These are phyloP conservation scores for Phrixothrix hirtus DNA, from an alignment of 2,888 invertebrate genomes.

Conservation along the genomic window DNA sequence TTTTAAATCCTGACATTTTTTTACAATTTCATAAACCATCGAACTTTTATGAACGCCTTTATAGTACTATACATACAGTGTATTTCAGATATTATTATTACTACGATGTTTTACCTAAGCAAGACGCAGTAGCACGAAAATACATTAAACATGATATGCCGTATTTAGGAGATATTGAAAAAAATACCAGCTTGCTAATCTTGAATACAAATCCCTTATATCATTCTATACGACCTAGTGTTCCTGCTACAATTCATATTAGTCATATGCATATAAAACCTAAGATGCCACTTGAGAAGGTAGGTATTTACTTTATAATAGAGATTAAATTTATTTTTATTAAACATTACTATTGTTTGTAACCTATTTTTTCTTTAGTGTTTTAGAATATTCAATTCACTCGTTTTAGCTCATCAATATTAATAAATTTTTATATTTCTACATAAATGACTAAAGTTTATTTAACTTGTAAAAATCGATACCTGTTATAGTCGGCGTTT, in stretches of 20 bases:
- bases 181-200: slow-evolving; percentile 46
- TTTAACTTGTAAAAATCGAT: too few species aligned
- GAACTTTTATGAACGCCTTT: slow-evolving; percentile 51
- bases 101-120: slow-evolving; percentile 38
- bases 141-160: slow-evolving; percentile 47
- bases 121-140: slow-evolving; percentile 36
- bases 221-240: slow-evolving; percentile 43
- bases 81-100: slow-evolving; percentile 38
- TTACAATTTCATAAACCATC: slow-evolving; percentile 49
- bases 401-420: too few species aligned
- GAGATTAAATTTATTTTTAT: too few species aligned
- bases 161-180: slow-evolving; percentile 46
- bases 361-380: too few species aligned
- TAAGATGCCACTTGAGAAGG: slow-evolving; percentile 42
- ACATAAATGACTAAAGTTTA: too few species aligned
- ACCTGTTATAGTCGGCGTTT: too few species aligned
- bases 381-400: too few species aligned
- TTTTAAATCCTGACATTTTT: slow-evolving; percentile 44
- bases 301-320: too few species aligned
- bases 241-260: slow-evolving; percentile 46
- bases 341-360: too few species aligned
- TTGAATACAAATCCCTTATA: slow-evolving; percentile 47
- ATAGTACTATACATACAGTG: slow-evolving; percentile 40
- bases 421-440: too few species aligned
- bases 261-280: slow-evolving; percentile 44